Conservation (phyloP, 2,888 invertebrate species). For the Halocaridina rubra region DNA sequence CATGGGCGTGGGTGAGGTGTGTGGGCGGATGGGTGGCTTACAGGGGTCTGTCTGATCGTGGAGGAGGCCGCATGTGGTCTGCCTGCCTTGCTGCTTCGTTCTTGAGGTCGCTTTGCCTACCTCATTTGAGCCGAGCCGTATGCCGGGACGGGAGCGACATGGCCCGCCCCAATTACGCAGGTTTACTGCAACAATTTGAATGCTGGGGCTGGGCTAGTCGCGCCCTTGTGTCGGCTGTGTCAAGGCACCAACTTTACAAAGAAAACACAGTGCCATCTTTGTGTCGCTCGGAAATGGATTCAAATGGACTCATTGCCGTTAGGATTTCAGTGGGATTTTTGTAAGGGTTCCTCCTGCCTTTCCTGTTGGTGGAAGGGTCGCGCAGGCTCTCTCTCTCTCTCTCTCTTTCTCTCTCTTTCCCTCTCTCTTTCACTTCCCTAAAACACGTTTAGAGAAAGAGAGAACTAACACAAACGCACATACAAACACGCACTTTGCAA, state of each 20-base stretch:
- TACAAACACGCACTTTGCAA: slow-evolving; percentile 21
- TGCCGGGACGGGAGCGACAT: slow-evolving; percentile 63
- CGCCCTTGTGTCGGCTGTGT: slow-evolving; percentile 63
- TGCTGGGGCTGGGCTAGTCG: slow-evolving; percentile 62
- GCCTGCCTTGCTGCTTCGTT: slow-evolving; percentile 58
- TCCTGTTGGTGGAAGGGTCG: slow-evolving; percentile 57
- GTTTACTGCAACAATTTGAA: slow-evolving; percentile 64
- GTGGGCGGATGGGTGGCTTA: slow-evolving; percentile 48
- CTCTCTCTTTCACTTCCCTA: too few relatives aligned
- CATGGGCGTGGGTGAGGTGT: slow-evolving; percentile 54
- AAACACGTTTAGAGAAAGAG: neutral
- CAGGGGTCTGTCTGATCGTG: slow-evolving; percentile 55
- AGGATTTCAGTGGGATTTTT: slow-evolving; percentile 63
- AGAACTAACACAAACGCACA: neutral
- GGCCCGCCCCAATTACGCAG: slow-evolving; percentile 64
- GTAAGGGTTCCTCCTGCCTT: slow-evolving; percentile 48
- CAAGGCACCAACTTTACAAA: slow-evolving; percentile 62
- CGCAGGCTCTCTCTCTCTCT: slow-evolving; percentile 58
- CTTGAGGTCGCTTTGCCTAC: slow-evolving; percentile 63
- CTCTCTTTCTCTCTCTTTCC: too few relatives aligned
- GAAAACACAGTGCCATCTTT: slow-evolving; percentile 62
- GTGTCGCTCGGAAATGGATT: slow-evolving; percentile 62
- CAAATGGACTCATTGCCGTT: slow-evolving; percentile 62
- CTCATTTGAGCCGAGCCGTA: slow-evolving; percentile 64
- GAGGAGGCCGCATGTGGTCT: slow-evolving; percentile 60